Conservation (phyloP, 2,888 invertebrate species). For the Limenitis arthemis region DNA sequence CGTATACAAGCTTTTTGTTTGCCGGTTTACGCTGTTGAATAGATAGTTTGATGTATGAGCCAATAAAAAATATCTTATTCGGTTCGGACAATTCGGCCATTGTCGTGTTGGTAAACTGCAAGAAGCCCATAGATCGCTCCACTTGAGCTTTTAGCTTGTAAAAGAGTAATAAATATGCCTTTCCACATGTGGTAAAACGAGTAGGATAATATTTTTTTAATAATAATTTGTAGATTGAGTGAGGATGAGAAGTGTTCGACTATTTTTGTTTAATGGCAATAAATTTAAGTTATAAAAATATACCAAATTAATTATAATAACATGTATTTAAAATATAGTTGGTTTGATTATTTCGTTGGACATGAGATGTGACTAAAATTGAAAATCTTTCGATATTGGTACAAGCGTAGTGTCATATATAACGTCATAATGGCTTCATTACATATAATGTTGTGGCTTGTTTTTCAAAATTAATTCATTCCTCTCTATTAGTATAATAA, state of each 20-base stretch:
- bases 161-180: conserved; percentile 68
- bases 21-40: conserved; percentile 72
- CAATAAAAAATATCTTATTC: conserved; percentile 70
- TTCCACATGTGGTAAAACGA: conserved; percentile 67
- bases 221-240: conserved; percentile 22
- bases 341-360: background rate
- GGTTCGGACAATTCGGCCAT: conserved; percentile 69
- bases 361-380: no score
- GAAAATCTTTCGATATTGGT: no score
- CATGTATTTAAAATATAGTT: background rate
- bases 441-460: no score
- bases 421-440: no score
- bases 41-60: conserved; percentile 55
- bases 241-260: conserved; percentile 25
- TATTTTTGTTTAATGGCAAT: conserved; percentile 45
- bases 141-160: conserved; percentile 65
- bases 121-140: conserved; percentile 69
- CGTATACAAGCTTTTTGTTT: conserved; percentile 76
- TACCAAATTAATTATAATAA: background rate
- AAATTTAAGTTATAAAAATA: background rate
- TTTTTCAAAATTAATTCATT: no score
- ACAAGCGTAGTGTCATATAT: no score
- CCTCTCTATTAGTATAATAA: no score
- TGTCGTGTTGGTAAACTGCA: conserved; percentile 73
- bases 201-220: conserved; percentile 47